phyloP scores from a whole-genome alignment of 2,797 vertebrate genomes.

The Tinamus major region DNA sequence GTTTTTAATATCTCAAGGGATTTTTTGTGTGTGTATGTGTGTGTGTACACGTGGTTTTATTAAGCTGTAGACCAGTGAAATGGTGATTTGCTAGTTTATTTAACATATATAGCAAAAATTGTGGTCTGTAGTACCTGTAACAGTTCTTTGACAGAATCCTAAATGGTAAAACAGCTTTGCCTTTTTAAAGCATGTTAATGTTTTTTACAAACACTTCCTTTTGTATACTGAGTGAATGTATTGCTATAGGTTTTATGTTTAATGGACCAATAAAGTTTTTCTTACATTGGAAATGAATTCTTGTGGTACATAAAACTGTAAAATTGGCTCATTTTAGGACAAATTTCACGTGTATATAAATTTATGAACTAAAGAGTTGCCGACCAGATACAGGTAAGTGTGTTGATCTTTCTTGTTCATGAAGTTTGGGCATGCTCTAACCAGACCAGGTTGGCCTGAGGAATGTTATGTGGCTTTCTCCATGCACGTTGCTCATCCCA shows the following conservation, averaged over 20 bases:
- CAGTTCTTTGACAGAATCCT: constrained; percentile 15
- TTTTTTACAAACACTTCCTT: constrained; percentile 60
- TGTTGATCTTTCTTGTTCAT: not conserved
- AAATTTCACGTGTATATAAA: not conserved
- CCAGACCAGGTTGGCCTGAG: not conserved
- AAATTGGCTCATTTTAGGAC: not conserved
- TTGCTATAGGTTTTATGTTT: constrained; percentile 61
- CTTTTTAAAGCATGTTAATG: constrained; percentile 65
- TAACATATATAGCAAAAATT: constrained; percentile 48
- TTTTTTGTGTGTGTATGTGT: constrained; percentile 25
- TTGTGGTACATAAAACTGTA: constrained; percentile 35
- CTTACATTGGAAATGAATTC: constrained; percentile 61
- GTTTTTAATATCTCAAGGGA: constrained; percentile 68
- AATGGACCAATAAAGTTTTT: constrained; percentile 74
- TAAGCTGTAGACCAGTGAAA: constrained; percentile 56
- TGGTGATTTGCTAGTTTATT: constrained; percentile 56
- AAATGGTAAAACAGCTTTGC: constrained; percentile 40
- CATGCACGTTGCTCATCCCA: not conserved
- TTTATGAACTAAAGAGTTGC: not conserved
- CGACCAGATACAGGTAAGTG: not conserved
- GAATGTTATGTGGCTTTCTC: not conserved
- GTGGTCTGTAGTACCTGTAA: constrained; percentile 62
- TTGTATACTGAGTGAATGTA: constrained; percentile 68
- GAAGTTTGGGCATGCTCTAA: not conserved
- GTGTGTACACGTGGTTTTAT: constrained; percentile 27